These are phyloP conservation scores for Rallus limicola DNA, from an alignment of 2,113 vertebrate genomes.

Conservation along the genomic window DNA sequence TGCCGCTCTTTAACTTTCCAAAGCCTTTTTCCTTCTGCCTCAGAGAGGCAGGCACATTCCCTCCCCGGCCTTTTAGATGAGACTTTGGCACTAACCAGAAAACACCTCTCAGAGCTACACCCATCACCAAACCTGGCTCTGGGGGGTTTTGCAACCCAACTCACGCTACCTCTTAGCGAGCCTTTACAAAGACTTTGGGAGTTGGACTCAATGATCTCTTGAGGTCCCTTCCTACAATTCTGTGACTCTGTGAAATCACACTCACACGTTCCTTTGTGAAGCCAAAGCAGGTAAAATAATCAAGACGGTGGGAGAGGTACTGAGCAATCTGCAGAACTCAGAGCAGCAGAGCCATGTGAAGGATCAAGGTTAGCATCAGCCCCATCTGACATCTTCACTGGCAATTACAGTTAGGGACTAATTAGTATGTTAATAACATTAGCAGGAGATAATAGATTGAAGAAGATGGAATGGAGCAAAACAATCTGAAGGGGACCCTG, in stretches of 20 bases:
- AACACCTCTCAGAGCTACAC: background rate
- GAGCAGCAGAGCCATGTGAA: background rate
- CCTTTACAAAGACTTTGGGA: too few relatives aligned
- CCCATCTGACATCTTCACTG: constrained; percentile 41
- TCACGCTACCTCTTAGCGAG: rapidly evolving
- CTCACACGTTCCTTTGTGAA: background rate
- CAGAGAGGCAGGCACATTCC: rapidly evolving
- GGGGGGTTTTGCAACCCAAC: background rate
- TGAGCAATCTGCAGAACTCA: background rate
- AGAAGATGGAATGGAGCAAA: background rate
- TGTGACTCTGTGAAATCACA: background rate
- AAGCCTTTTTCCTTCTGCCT: background rate
- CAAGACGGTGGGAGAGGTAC: background rate
- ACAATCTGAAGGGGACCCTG: background rate
- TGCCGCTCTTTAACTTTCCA: background rate
- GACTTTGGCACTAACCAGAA: background rate
- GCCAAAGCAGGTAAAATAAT: background rate
- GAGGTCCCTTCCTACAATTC: too few relatives aligned
- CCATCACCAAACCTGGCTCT: background rate
- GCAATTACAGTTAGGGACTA: background rate
- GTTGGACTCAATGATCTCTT: too few relatives aligned
- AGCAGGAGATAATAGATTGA: constrained; percentile 8
- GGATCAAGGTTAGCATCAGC: background rate
- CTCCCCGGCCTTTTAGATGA: background rate
- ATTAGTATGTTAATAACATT: constrained; percentile 45